Evolutionary conservation across 2,113 vertebrate genomes (phyloP).

Genomic region (Morone chrysops): DNA sequence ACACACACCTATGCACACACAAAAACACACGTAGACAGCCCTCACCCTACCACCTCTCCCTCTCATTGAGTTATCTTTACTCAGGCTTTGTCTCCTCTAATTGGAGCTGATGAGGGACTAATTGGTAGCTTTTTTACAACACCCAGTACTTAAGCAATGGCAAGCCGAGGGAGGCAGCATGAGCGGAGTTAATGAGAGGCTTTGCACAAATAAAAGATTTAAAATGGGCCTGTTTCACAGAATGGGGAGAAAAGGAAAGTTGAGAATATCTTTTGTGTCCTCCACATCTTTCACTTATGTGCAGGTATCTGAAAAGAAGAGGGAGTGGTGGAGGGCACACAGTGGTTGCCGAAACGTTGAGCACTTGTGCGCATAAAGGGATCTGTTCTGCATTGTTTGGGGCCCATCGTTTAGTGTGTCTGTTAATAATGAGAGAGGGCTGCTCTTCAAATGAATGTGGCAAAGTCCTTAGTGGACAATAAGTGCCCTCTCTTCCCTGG

Average conservation of each 20-base stretch:
- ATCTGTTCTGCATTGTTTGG: slow-evolving; percentile 83
- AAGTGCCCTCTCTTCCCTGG: slow-evolving; percentile 78
- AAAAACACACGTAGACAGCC: slow-evolving; percentile 50
- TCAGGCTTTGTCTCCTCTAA: slow-evolving; percentile 98
- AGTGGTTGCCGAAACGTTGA: slow-evolving; percentile 76
- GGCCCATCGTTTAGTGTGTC: slow-evolving; percentile 83
- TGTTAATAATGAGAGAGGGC: slow-evolving; percentile 84
- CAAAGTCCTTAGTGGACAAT: slow-evolving; percentile 82
- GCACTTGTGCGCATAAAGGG: slow-evolving; percentile 86
- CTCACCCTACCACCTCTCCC: slow-evolving; percentile 78
- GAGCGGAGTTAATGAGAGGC: slow-evolving; percentile 98
- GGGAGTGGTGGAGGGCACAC: slow-evolving; percentile 65
- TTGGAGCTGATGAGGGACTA: slow-evolving; percentile 99
- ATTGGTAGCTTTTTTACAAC: slow-evolving; percentile 95
- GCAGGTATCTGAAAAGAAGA: slow-evolving; percentile 87
- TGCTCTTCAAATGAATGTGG: slow-evolving; percentile 84
- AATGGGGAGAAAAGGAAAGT: slow-evolving; percentile 82
- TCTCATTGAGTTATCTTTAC: slow-evolving; percentile 98
- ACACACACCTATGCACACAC: slow-evolving; percentile 19
- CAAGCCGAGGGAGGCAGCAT: slow-evolving; percentile 88
- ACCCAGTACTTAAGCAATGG: slow-evolving; percentile 90
- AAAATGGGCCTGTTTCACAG: slow-evolving; percentile 82
- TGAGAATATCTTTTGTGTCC: slow-evolving; percentile 86
- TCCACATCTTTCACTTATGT: slow-evolving; percentile 81
- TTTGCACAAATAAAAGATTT: slow-evolving; percentile 83